Conservation (phyloP, 2,113 vertebrate species). For the Eubucco bourcierii region DNA sequence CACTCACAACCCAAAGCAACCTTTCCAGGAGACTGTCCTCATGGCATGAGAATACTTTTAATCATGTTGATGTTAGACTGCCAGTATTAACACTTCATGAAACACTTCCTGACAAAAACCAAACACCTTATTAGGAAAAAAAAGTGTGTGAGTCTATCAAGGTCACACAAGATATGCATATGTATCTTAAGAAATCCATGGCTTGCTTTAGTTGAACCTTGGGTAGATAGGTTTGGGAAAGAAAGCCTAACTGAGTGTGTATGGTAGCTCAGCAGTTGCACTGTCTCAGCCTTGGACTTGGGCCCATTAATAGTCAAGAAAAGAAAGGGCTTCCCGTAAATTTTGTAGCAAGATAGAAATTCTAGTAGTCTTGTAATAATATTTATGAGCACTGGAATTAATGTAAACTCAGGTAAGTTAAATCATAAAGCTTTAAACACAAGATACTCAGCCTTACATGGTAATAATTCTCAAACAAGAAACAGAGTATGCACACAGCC, state of each 20-base stretch:
- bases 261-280: not conserved
- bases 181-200: not conserved
- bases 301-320: not conserved
- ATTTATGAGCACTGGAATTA: not conserved
- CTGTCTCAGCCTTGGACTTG: not conserved
- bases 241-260: not conserved
- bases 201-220: not conserved
- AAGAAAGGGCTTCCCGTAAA: not conserved
- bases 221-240: not conserved
- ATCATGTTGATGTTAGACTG: not conserved
- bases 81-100: not conserved
- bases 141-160: not conserved
- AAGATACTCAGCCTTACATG: not conserved
- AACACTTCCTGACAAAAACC: not conserved
- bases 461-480: not conserved
- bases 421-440: not conserved
- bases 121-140: not conserved
- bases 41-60: not conserved
- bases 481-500: not conserved
- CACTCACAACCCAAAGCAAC: not conserved
- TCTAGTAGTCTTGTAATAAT: not conserved
- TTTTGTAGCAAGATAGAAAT: not conserved
- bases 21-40: not conserved
- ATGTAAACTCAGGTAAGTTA: not conserved
- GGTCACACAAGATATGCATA: accelerated